Base-by-base conservation (phyloP, 2,113 vertebrate species). In the Caranx ignobilis region DNA sequence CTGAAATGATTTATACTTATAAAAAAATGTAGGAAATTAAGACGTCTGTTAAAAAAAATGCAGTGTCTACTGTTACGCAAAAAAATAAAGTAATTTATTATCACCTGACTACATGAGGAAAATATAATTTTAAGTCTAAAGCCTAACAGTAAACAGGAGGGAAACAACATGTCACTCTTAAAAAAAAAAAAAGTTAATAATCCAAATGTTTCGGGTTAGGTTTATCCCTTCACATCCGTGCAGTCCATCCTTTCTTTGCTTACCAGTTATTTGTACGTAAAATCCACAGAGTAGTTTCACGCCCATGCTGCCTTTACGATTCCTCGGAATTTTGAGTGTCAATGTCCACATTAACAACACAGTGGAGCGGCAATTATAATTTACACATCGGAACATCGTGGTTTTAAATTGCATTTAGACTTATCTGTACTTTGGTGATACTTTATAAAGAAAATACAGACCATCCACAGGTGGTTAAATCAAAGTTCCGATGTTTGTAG, bases 321-420 rank as follows among this genome's bases (percentile, higher is more conserved):
- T 57, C 21, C 7, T 56, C 13, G 73, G 56, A 18, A 35, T 12
- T 79, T 16, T 57, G 13, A 3, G 0, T 0, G 5, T 48, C 6
- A 4, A 1, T 1, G 1, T 15, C 5, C n/a, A 13, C n/a, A 54
- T 55, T 10, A 64, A 35, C 1, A 4, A 12, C 6, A 26, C 0
- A n/a, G 3, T 6, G 12, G 2, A 4, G 6, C 0, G 31, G 15
- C 15, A 19, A 6, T n/a, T n/a, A 2, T 0, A 71, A 43, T 2
- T 0, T 3, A 66, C 4, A 4, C 0, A 9, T 64, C 3, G 35
- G 13, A 6, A 55, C 39, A 41, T 41, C 39, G 39, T 41, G 5
- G 37, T 37, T 1, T 31, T 50, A 35, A 11, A 43, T 19, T 19
- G 1, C 16, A 9, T 6, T 3, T 21, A 57, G 15, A 18, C n/a